phyloP scores from a whole-genome alignment of 2,797 vertebrate genomes.

The Takifugu ocellatus region DNA sequence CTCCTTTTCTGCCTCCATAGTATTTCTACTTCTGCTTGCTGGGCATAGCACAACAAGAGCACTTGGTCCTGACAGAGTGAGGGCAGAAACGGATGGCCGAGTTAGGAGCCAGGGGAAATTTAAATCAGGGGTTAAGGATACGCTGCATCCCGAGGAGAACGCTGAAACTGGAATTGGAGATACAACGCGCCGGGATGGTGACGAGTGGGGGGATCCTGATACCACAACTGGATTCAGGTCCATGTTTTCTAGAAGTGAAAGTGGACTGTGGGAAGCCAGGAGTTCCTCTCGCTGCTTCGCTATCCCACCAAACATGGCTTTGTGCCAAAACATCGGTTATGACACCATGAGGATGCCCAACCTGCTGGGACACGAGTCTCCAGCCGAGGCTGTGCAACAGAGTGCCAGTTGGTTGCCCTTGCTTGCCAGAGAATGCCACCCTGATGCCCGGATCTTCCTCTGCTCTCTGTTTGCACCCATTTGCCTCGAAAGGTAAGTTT shows the following conservation, averaged over 20 bases:
- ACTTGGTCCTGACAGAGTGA: constrained; percentile 22
- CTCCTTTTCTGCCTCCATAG: constrained; percentile 19
- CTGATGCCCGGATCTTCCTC: constrained; percentile 82
- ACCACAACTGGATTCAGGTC: constrained; percentile 27
- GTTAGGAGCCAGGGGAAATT: constrained; percentile 17
- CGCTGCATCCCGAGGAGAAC: constrained; percentile 16
- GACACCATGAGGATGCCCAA: constrained; percentile 83
- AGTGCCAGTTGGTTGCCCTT: constrained; percentile 85
- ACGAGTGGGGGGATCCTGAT: constrained; percentile 29
- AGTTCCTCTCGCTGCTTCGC: constrained; percentile 74
- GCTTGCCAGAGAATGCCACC: constrained; percentile 82
- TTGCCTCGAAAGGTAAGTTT: constrained; percentile 84
- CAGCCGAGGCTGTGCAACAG: constrained; percentile 82
- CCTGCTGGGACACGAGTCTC: constrained; percentile 82
- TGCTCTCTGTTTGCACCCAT: constrained; percentile 86
- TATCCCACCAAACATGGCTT: constrained; percentile 77
- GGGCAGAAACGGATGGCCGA: constrained; percentile 24
- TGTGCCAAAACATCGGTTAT: constrained; percentile 85
- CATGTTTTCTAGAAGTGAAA: constrained; percentile 34
- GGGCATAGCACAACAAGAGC: constrained; percentile 24
- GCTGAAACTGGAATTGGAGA: constrained; percentile 31
- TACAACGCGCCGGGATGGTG: constrained; percentile 7
- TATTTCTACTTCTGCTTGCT: constrained; percentile 59
- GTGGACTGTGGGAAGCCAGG: constrained; percentile 70
- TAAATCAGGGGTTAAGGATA: constrained; percentile 37